A percentile compares a stretch with the other conserved stretches of the same genome.
phyloP scores from a whole-genome alignment of 2,113 vertebrate species.

The Pluvianellus socialis region DNA sequence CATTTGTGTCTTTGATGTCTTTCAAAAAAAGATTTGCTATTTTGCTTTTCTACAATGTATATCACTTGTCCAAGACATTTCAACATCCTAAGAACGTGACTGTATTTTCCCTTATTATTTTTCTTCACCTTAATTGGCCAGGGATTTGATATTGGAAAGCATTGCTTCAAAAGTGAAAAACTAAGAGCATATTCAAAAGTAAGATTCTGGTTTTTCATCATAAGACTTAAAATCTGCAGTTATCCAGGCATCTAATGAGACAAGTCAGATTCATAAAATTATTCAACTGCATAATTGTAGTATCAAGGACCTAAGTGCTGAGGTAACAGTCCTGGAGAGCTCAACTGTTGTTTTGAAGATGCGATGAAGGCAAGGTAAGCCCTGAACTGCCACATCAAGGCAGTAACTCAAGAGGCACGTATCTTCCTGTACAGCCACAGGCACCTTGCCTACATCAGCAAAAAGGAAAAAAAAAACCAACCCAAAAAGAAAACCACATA shows the following conservation, averaged over 20 bases:
- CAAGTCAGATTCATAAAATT: conserved; percentile 20
- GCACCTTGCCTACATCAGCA: conserved; percentile 30
- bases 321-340: conserved; percentile 32
- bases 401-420: conserved; percentile 16
- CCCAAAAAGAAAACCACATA: neutral
- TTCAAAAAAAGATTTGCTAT: neutral
- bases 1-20: neutral
- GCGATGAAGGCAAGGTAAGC: conserved; percentile 11
- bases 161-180: neutral
- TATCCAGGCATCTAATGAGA: conserved; percentile 4
- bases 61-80: neutral
- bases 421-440: conserved; percentile 12
- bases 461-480: neutral
- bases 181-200: neutral
- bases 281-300: conserved; percentile 1
- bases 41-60: neutral
- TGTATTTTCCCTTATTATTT: neutral
- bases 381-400: conserved; percentile 35
- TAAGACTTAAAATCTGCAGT: neutral
- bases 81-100: neutral
- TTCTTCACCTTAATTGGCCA: neutral
- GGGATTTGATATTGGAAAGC: neutral
- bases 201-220: neutral
- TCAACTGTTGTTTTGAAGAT: conserved; percentile 9
- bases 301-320: conserved; percentile 25